phyloP scores from a whole-genome alignment of 2,888 invertebrate genomes.

The Hydrotaea cyrtoneurina region DNA sequence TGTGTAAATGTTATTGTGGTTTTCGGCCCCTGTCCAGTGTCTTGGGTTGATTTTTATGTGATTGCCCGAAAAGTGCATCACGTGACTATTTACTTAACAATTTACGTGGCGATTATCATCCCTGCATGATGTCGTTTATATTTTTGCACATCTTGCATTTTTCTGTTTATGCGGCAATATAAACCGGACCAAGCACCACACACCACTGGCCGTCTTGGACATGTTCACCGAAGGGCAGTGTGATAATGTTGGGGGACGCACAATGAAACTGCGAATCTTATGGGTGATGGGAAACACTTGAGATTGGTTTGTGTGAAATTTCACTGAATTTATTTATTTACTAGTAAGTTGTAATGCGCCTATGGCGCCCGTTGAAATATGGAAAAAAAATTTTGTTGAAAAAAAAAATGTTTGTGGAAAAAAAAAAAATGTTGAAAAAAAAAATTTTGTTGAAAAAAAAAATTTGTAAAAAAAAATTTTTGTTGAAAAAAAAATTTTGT shows the following conservation, averaged over 20 bases:
- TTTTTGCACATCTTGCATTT: slow-evolving; percentile 37
- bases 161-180: slow-evolving; percentile 8
- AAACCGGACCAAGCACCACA: slow-evolving; percentile 10
- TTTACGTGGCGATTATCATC: slow-evolving; percentile 50
- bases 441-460: too few species aligned
- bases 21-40: background rate
- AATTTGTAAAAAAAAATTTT: too few species aligned
- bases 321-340: too few species aligned
- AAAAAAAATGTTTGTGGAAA: too few species aligned
- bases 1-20: background rate
- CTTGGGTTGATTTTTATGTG: slow-evolving; percentile 29
- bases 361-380: too few species aligned
- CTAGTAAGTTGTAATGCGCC: too few species aligned
- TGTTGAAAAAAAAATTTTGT: too few species aligned
- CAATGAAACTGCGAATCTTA: too few species aligned
- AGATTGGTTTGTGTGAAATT: too few species aligned
- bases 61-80: slow-evolving; percentile 61
- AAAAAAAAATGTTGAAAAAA: too few species aligned
- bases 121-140: slow-evolving; percentile 8
- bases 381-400: too few species aligned
- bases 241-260: background rate
- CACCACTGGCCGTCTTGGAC: background rate
- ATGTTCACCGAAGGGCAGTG: background rate
- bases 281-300: too few species aligned
- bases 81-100: slow-evolving; percentile 64